Percentiles rank a stretch among this genome's conserved stretches.
phyloP scores from a whole-genome alignment of 2,888 invertebrate species.

The Chesias legatella region DNA sequence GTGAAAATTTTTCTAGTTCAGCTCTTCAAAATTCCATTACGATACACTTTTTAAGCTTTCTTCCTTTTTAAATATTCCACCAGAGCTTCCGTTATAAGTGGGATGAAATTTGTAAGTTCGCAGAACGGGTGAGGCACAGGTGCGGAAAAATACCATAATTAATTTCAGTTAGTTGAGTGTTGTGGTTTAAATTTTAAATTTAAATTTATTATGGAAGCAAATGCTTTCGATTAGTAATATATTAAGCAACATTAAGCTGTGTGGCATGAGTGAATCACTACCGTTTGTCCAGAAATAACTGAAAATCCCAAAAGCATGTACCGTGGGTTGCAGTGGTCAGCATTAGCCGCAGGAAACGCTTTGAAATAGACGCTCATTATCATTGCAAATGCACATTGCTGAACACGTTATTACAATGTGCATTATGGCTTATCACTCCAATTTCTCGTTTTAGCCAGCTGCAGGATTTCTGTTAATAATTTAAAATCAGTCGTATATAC shows the following conservation, averaged over 20 bases:
- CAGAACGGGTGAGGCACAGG: constrained; percentile 13
- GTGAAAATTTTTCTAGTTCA: no score
- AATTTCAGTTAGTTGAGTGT: background rate
- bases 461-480: background rate
- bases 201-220: no score
- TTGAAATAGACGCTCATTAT: constrained; percentile 19
- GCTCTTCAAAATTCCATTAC: constrained; percentile 25
- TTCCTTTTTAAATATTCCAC: constrained; percentile 21
- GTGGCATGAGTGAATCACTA: no score
- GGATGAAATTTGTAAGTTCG: constrained; percentile 24
- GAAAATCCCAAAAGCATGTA: constrained; percentile 4
- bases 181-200: no score
- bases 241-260: no score
- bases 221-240: no score
- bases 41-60: constrained; percentile 21
- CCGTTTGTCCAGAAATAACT: no score
- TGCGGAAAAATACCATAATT: constrained; percentile 15
- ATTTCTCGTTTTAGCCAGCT: constrained; percentile 13
- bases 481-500: no score
- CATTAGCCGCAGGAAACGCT: constrained; percentile 10
- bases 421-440: constrained; percentile 18
- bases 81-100: constrained; percentile 21
- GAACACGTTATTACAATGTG: constrained; percentile 6
- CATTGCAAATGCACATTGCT: constrained; percentile 20
- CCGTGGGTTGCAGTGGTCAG: constrained; percentile 14